These are phyloP conservation scores for Sebastes itinus DNA, from an alignment of 2,797 vertebrate species.

Conservation along the genomic window DNA sequence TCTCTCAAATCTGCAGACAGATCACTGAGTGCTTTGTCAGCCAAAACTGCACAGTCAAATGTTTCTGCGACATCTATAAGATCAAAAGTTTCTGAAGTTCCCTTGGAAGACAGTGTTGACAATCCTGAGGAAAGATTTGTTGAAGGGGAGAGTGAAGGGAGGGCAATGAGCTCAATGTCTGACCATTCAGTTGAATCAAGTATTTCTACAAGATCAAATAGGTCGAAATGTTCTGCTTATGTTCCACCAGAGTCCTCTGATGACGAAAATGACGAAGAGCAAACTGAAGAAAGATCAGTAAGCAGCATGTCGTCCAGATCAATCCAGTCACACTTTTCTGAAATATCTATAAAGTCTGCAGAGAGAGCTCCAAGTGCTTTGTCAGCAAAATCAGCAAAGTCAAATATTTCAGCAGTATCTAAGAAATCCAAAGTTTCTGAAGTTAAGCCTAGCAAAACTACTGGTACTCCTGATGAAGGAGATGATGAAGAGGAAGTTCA, in stretches of 20 bases:
- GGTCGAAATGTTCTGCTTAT: too few species aligned
- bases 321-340: conserved; percentile 35
- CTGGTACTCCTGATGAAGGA: not conserved
- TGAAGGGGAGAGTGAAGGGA: too few species aligned
- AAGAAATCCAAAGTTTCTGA: conserved; percentile 32
- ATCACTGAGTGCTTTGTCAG: not conserved
- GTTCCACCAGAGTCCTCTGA: too few species aligned
- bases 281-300: conserved; percentile 11
- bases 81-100: too few species aligned
- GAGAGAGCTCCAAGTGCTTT: not conserved
- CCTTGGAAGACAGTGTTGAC: too few species aligned
- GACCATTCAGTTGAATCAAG: too few species aligned
- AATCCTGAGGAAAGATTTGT: too few species aligned
- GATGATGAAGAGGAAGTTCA: conserved; percentile 14
- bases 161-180: too few species aligned
- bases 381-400: conserved; percentile 6
- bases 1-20: not conserved
- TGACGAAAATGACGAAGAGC: too few species aligned
- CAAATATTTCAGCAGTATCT: conserved; percentile 34
- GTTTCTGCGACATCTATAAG: not conserved
- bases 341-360: conserved; percentile 10
- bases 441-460: not conserved
- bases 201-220: too few species aligned
- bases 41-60: not conserved
- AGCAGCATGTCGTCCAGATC: conserved; percentile 62